Conservation (phyloP, 2,797 vertebrate species). For the Pangasius larnaudii region DNA sequence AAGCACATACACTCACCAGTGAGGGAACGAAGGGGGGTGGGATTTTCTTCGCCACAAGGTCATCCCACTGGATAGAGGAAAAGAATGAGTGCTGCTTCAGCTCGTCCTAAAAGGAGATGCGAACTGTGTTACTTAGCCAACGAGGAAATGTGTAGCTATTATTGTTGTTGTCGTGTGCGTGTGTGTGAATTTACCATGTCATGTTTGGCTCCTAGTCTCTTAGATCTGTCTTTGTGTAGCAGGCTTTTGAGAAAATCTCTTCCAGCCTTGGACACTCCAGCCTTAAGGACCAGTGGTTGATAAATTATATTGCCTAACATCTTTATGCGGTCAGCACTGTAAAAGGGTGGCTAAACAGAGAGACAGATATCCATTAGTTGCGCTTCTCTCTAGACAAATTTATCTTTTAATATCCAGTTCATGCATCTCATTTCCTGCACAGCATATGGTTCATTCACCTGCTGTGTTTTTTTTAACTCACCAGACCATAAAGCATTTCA, state of each 20-base stretch:
- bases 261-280: slow-evolving; percentile 66
- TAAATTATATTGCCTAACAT: slow-evolving; percentile 81
- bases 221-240: slow-evolving; percentile 72
- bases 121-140: slow-evolving; percentile 17
- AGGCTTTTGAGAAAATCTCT: slow-evolving; percentile 70
- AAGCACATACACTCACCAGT: slow-evolving; percentile 64
- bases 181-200: slow-evolving; percentile 72
- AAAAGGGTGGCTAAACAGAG: slow-evolving; percentile 76
- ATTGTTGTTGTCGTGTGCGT: background rate
- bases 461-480: slow-evolving; percentile 49
- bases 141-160: background rate
- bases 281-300: slow-evolving; percentile 69
- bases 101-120: slow-evolving; percentile 67
- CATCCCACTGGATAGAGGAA: slow-evolving; percentile 73
- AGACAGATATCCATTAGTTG: background rate
- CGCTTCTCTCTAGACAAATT: background rate
- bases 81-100: slow-evolving; percentile 78
- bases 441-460: background rate
- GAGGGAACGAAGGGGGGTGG: slow-evolving; percentile 75
- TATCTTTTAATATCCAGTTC: background rate
- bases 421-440: background rate
- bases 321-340: slow-evolving; percentile 70
- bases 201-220: slow-evolving; percentile 69
- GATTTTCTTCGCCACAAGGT: slow-evolving; percentile 74
- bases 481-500: slow-evolving; percentile 81